These are phyloP conservation scores for Dryas iulia DNA, from an alignment of 1,140 invertebrate species.

Conservation along the genomic window DNA sequence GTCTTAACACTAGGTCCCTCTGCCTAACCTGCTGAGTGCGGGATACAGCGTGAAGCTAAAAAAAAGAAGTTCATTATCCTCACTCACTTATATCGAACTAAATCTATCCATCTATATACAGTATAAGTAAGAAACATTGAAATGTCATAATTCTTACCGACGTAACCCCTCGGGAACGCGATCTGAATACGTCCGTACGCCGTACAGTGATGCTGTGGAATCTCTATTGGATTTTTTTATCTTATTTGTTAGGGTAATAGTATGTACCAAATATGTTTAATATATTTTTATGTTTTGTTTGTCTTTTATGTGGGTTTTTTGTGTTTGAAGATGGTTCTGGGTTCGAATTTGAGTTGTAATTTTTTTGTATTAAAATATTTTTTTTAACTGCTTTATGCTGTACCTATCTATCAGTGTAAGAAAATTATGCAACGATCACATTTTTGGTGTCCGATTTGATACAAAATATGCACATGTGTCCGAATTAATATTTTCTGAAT, in stretches of 20 bases:
- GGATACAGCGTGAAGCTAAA: not conserved
- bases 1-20: not conserved
- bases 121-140: slow-evolving; percentile 34
- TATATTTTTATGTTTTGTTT: not conserved
- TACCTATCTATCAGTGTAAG: too few relatives aligned
- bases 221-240: slow-evolving; percentile 3
- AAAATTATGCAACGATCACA: too few relatives aligned
- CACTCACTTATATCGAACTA: not conserved
- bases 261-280: not conserved
- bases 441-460: too few relatives aligned
- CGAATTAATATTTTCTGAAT: too few relatives aligned
- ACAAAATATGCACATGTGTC: too few relatives aligned
- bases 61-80: not conserved
- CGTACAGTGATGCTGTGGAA: slow-evolving; percentile 4
- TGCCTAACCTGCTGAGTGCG: not conserved
- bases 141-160: slow-evolving; percentile 48
- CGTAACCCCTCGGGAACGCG: slow-evolving; percentile 16
- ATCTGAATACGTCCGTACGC: not conserved
- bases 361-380: too few relatives aligned
- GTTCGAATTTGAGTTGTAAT: too few relatives aligned
- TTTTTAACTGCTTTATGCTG: too few relatives aligned
- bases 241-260: not conserved
- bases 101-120: slow-evolving; percentile 1
- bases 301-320: not conserved
- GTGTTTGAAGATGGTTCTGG: not conserved